Percentiles rank a stretch among this genome's conserved stretches.
These are phyloP conservation scores for Cephus nigrinus DNA, from an alignment of 2,888 invertebrate genomes.

Conservation along the genomic window DNA sequence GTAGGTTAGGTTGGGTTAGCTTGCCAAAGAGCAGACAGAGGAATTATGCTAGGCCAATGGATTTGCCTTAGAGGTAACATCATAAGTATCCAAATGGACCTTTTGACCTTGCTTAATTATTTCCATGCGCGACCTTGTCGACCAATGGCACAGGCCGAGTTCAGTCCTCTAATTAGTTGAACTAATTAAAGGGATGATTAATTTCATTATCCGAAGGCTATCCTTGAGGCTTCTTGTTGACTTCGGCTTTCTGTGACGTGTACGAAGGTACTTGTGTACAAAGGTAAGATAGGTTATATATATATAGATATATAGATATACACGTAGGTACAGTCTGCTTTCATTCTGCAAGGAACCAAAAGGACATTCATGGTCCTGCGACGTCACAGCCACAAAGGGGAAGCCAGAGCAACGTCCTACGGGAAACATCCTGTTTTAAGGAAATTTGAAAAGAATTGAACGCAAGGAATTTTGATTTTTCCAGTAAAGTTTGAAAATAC, in stretches of 20 bases:
- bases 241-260: no score
- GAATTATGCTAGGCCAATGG: no score
- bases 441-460: not conserved
- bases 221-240: not conserved
- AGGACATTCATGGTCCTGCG: not conserved
- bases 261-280: slow-evolving; percentile 1
- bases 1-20: no score
- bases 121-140: slow-evolving; percentile 19
- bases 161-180: slow-evolving; percentile 37
- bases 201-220: slow-evolving; percentile 22
- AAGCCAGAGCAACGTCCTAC: not conserved
- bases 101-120: slow-evolving; percentile 40
- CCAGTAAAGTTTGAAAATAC: not conserved
- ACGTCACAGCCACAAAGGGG: not conserved
- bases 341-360: not conserved
- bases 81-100: no score
- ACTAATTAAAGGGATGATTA: slow-evolving; percentile 37
- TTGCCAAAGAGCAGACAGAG: no score
- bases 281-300: slow-evolving; percentile 5
- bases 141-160: not conserved
- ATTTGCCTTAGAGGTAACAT: no score
- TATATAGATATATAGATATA: not conserved
- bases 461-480: not conserved
- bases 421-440: not conserved
- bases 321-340: not conserved